Conservation (phyloP, 2,888 invertebrate genomes). For the Sipha maydis region DNA sequence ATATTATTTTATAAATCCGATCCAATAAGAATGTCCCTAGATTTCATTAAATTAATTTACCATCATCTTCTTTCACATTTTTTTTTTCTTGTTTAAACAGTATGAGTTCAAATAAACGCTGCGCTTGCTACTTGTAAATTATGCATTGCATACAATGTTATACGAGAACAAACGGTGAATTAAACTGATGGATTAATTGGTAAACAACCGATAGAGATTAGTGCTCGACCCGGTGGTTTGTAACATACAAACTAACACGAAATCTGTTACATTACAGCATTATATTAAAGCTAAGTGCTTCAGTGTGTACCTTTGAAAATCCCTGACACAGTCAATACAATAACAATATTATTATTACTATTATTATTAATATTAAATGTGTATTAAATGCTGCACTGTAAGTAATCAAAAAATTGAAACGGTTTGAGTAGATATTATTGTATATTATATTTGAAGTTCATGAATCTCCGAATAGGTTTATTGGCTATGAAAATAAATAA, state of each 20-base stretch:
- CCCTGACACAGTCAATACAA: no score
- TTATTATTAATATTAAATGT: no score
- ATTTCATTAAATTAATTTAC: conserved; percentile 14
- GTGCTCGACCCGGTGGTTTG: not conserved
- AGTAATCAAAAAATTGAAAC: no score
- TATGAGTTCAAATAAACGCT: conserved; percentile 17
- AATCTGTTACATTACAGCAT: no score
- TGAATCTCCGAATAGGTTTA: no score
- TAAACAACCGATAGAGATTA: not conserved
- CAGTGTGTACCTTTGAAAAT: no score
- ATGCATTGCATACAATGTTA: not conserved
- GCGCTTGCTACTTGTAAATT: not conserved
- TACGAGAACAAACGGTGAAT: not conserved
- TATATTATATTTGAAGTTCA: no score
- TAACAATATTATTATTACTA: no score
- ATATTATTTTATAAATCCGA: conserved; percentile 24
- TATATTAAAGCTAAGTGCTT: no score
- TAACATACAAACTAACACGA: not conserved
- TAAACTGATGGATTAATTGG: conserved; percentile 1
- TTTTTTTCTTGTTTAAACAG: not conserved
- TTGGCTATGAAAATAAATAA: no score
- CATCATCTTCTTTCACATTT: conserved; percentile 25
- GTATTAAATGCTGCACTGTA: no score
- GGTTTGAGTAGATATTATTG: no score
- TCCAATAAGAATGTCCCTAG: conserved; percentile 12